A percentile compares a stretch with the other conserved stretches of the same genome.
Evolutionary conservation across 2,113 vertebrate genomes (phyloP).

Genomic region (Sander lucioperca): DNA sequence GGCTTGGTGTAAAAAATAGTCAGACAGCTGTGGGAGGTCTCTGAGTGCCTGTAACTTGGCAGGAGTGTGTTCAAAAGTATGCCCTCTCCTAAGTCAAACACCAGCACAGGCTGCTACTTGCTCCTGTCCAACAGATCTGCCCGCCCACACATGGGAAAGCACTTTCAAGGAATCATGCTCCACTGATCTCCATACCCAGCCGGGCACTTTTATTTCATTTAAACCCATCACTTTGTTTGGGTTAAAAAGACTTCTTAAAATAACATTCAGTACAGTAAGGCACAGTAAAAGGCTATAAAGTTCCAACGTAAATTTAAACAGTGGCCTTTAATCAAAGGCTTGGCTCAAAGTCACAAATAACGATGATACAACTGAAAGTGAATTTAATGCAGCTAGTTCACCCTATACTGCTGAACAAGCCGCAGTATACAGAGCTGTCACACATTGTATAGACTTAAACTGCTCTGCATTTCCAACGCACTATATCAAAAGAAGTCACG

Average conservation of each 20-base stretch:
- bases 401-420: constrained; percentile 13
- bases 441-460: constrained; percentile 41
- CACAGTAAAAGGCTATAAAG: constrained; percentile 61
- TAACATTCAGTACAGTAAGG: constrained; percentile 46
- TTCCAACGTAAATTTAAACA: constrained; percentile 63
- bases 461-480: constrained; percentile 16
- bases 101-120: constrained; percentile 71
- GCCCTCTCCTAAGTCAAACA: constrained; percentile 64
- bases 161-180: constrained; percentile 76
- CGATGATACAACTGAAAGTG: constrained; percentile 48
- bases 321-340: constrained; percentile 63
- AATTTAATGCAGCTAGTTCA: constrained; percentile 19
- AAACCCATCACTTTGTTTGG: constrained; percentile 72
- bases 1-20: constrained; percentile 43
- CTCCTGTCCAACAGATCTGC: constrained; percentile 64
- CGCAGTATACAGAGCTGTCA: constrained; percentile 57
- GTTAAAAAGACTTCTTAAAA: constrained; percentile 64
- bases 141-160: constrained; percentile 73
- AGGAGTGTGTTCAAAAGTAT: constrained; percentile 57
- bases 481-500: constrained; percentile 46
- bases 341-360: constrained; percentile 57
- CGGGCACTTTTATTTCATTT: constrained; percentile 73
- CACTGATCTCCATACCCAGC: constrained; percentile 43
- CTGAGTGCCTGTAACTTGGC: constrained; percentile 64
- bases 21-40: constrained; percentile 69